Base-by-base conservation (phyloP, 2,113 vertebrate genomes). In the Triplophysa tibetana region DNA sequence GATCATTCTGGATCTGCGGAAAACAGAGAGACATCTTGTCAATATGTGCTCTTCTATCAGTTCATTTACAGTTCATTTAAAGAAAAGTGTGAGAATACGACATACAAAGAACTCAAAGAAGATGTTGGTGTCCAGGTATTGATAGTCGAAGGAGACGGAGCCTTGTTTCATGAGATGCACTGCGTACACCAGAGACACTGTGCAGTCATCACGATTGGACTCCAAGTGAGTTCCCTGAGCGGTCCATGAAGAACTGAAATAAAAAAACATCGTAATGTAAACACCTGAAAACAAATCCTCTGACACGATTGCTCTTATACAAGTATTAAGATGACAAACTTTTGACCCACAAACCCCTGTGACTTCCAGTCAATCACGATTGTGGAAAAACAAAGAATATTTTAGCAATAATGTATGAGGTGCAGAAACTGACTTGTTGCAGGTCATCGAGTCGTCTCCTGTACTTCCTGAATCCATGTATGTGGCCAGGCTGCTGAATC, bases 71-170 rank as follows among this genome's bases (percentile, higher is more conserved):
- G 4, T 14, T n/a, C 24, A 33, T 38, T 12, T 6, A 8, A 21
- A 12, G 12, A 16, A 73, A 23, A 12, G 11, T 12, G 2, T 62
- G 11, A 48, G 3, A 17, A 11, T 41, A 10, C 24, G 41, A 91
- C 97, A 95, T 93, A 99, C 97, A 91, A 99, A 99, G 90, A 99
- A 99, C 86, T 98, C 96, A 88, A 99, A 98, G 89, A 98, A 95
- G 92, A 98, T 93, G 88, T 96, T 97, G 90, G 94, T 98, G 91
- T 99, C 97, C 77, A 95, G 93, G 67, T 99, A 98, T 83, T 99
- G 98, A 87, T 99, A 99, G 80, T 98, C 96, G 5, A 99, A 99
- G 85, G 93, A 94, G 90, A 98, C 93, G 5, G 93, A 97, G 60
- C 98, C 97, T 0, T 95, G 93, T 85, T 98, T 99, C 94, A 99